Conservation (phyloP, 2,113 vertebrate genomes). For the Pongo abelii region DNA sequence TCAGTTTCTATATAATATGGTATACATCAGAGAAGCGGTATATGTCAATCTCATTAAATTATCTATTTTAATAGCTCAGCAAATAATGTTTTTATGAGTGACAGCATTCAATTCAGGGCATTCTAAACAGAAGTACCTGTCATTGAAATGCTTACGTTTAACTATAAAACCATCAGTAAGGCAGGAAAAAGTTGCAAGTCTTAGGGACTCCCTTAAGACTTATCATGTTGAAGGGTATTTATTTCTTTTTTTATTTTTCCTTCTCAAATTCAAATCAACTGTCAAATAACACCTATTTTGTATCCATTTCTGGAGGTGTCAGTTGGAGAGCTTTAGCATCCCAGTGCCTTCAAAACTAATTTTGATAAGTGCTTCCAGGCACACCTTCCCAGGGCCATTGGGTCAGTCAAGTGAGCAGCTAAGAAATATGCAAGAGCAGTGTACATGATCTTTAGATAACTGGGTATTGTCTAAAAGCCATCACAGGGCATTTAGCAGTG, state of each 20-base stretch:
- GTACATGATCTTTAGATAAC: not conserved
- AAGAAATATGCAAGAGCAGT: not conserved
- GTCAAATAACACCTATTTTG: not conserved
- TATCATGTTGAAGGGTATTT: not conserved
- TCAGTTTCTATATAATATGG: not conserved
- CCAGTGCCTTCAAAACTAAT: not conserved
- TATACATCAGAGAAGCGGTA: not conserved
- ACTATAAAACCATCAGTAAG: not conserved
- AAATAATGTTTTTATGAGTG: not conserved
- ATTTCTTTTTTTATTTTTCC: not conserved
- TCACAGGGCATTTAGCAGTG: not conserved
- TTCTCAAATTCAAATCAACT: conserved; percentile 7
- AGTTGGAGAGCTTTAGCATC: not conserved
- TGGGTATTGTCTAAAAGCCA: not conserved
- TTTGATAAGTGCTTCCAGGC: not conserved
- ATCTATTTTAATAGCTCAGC: not conserved
- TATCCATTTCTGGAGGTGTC: not conserved
- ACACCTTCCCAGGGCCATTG: not conserved
- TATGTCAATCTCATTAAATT: not conserved
- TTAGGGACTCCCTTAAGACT: not conserved
- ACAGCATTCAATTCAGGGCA: not conserved
- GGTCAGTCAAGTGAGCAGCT: not conserved
- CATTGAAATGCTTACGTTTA: not conserved
- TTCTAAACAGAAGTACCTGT: not conserved
- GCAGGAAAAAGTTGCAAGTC: not conserved